Percentiles rank a stretch among this genome's conserved stretches.
Conservation (phyloP, 30 jellyfish, hydroid and myxozoan genomes). For the Nemopilema nomurai region DNA sequence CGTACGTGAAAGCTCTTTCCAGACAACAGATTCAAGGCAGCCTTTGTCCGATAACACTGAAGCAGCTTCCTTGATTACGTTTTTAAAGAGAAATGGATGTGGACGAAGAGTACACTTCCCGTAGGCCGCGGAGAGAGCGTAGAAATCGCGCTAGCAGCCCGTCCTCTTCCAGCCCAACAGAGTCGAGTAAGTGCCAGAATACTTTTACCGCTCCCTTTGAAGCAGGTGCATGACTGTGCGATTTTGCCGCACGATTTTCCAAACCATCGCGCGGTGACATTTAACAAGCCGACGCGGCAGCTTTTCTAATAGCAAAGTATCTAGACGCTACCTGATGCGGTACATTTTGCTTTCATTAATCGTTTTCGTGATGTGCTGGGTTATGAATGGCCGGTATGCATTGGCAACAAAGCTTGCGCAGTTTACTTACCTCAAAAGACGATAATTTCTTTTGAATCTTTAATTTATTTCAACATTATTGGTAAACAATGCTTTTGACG, state of each 20-base stretch:
- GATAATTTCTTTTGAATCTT: not conserved
- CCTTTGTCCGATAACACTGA: not conserved
- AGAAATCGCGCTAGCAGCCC: slow-evolving; percentile 53
- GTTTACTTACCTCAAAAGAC: not conserved
- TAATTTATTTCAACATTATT: not conserved
- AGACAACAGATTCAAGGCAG: not conserved
- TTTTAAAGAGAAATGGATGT: slow-evolving; percentile 13
- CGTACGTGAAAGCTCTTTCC: not conserved
- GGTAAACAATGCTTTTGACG: not conserved
- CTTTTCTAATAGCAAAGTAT: too few relatives aligned
- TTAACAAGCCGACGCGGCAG: not conserved
- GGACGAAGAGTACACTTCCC: slow-evolving; percentile 38
- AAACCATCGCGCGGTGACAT: not conserved
- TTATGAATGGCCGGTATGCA: not conserved
- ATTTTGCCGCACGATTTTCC: not conserved
- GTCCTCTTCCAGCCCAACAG: slow-evolving; percentile 39
- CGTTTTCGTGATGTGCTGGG: too few relatives aligned
- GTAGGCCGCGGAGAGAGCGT: slow-evolving; percentile 69
- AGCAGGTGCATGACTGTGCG: not conserved
- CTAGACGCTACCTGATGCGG: too few relatives aligned
- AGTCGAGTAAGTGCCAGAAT: slow-evolving; percentile 5
- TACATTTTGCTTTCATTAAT: too few relatives aligned
- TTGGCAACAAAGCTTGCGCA: not conserved
- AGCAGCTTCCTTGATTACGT: not conserved
- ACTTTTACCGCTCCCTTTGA: not conserved